Percentiles rank a stretch among this genome's conserved stretches.
Conservation (phyloP, 2,797 vertebrate genomes). For the Lacerta viridis region DNA sequence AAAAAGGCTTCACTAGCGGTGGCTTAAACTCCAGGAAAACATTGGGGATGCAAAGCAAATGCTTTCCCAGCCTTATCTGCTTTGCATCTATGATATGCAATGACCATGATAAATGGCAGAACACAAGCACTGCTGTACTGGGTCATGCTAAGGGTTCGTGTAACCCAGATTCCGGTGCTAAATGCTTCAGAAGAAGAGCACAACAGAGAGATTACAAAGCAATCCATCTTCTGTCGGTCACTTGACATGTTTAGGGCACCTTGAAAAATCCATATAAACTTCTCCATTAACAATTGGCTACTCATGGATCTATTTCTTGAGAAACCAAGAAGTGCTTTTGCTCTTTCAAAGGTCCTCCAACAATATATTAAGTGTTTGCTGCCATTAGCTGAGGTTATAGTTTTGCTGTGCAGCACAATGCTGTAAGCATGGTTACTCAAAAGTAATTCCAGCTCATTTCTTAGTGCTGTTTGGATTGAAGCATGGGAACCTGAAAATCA, state of each 20-base stretch:
- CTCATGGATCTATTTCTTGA: not conserved
- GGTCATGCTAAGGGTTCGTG: not conserved
- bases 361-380: not conserved
- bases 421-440: not conserved
- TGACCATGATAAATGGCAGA: constrained; percentile 14
- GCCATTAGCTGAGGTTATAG: not conserved
- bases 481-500: no score
- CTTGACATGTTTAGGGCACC: constrained; percentile 5
- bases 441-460: no score
- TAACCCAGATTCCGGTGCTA: constrained; percentile 22
- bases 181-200: not conserved
- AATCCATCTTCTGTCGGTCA: constrained; percentile 23
- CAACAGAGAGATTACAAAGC: not conserved
- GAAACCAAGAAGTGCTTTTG: not conserved
- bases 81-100: not conserved
- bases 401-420: not conserved
- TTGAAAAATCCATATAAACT: constrained; percentile 6
- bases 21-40: not conserved
- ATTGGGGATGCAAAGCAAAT: not conserved
- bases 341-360: not conserved
- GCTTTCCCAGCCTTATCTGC: not conserved
- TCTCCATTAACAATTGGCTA: not conserved
- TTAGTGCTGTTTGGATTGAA: not conserved
- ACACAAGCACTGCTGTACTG: not conserved
- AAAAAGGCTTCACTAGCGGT: constrained; percentile 33